phyloP scores from a whole-genome alignment of 2,888 invertebrate genomes.

The Chrysodeixis includens region DNA sequence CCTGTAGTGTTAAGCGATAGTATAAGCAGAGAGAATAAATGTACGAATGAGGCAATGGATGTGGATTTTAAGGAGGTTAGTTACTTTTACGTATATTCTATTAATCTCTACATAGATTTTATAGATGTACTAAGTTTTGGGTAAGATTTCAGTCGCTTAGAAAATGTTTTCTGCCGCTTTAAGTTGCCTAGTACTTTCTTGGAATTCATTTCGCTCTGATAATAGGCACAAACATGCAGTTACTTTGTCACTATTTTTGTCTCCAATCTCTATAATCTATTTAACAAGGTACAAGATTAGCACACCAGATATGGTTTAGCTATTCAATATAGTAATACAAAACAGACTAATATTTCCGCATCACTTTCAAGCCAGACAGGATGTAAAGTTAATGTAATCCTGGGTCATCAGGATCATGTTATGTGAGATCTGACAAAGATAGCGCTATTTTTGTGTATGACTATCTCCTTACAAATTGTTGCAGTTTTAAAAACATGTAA shows the following conservation, averaged over 20 bases:
- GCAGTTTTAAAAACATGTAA: neutral
- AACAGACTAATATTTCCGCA: neutral
- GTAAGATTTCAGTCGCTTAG: no score
- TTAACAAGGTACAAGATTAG: neutral
- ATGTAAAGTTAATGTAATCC: neutral
- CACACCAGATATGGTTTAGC: neutral
- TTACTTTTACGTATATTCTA: slow-evolving; percentile 17
- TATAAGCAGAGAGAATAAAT: slow-evolving; percentile 50
- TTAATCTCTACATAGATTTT: slow-evolving; percentile 8
- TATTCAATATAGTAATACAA: neutral
- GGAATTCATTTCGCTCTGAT: no score
- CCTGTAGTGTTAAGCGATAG: slow-evolving; percentile 47
- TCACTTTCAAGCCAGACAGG: no score
- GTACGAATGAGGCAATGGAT: slow-evolving; percentile 76
- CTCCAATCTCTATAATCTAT: no score
- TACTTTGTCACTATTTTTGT: no score
- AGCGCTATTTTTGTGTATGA: neutral
- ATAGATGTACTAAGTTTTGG: neutral
- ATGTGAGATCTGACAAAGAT: neutral
- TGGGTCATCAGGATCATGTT: neutral
- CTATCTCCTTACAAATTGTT: neutral
- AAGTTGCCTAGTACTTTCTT: no score
- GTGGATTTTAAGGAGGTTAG: slow-evolving; percentile 77
- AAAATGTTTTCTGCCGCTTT: no score
- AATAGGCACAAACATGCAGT: no score